Evolutionary conservation across 1,140 invertebrate species (phyloP).

Genomic region (Drosophila auraria): DNA sequence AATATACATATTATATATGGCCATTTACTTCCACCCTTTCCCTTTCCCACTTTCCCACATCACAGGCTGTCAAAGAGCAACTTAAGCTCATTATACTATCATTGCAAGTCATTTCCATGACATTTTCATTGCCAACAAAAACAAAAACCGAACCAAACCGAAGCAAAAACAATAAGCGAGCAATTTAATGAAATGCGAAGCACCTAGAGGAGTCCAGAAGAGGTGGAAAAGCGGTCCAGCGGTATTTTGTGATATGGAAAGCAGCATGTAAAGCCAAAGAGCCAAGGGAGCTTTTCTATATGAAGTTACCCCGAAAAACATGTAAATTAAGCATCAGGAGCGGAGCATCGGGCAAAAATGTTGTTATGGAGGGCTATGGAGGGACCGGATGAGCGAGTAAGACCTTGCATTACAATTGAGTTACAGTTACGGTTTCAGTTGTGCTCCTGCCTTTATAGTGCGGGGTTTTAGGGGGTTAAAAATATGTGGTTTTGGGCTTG

Average conservation of each 20-base stretch:
- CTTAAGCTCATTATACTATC: slow-evolving; percentile 70
- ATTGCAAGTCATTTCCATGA: slow-evolving; percentile 75
- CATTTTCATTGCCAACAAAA: slow-evolving; percentile 23
- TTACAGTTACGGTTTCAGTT: slow-evolving; percentile 72
- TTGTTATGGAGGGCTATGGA: slow-evolving; percentile 4
- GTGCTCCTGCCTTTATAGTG: slow-evolving; percentile 40
- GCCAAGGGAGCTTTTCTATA: slow-evolving; percentile 52
- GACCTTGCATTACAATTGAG: slow-evolving; percentile 82
- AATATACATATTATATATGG: no score
- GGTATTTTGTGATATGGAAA: slow-evolving; percentile 31
- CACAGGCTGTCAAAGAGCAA: slow-evolving; percentile 40
- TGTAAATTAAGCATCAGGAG: slow-evolving; percentile 57
- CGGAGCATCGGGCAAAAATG: not conserved
- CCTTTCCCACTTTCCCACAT: not conserved
- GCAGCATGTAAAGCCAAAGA: slow-evolving; percentile 51
- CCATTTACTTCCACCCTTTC: not conserved
- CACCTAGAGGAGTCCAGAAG: slow-evolving; percentile 62
- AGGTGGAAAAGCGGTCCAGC: slow-evolving; percentile 7
- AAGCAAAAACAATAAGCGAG: slow-evolving; percentile 18
- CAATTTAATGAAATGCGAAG: slow-evolving; percentile 77
- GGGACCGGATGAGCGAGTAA: slow-evolving; percentile 55
- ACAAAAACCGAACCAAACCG: slow-evolving; percentile 12
- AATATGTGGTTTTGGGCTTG: slow-evolving; percentile 3
- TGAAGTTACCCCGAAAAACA: slow-evolving; percentile 60
- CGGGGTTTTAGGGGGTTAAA: not conserved